These are phyloP conservation scores for Xiphophorus maculatus DNA, from an alignment of 2,113 vertebrate genomes.

Conservation along the genomic window DNA sequence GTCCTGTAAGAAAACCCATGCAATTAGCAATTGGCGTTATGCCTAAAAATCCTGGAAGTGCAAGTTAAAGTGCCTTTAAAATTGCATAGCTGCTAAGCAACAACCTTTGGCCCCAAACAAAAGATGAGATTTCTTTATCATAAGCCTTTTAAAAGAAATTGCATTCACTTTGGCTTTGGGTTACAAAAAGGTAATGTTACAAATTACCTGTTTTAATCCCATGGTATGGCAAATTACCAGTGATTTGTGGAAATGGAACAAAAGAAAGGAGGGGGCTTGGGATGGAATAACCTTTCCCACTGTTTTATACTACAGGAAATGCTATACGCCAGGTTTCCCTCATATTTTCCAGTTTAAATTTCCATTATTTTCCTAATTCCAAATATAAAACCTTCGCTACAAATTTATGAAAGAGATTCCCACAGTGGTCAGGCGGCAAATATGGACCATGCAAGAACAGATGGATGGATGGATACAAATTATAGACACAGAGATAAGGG, in stretches of 20 bases:
- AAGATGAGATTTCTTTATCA: constrained; percentile 48
- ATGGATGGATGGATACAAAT: background rate
- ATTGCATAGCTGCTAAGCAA: constrained; percentile 48
- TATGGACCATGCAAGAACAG: background rate
- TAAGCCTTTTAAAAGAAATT: background rate
- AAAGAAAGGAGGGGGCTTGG: background rate
- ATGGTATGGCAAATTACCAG: background rate
- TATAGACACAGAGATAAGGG: background rate
- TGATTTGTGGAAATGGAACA: background rate
- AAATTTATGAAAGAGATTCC: background rate
- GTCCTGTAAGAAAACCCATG: constrained; percentile 64
- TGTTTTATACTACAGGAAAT: background rate
- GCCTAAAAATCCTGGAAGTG: constrained; percentile 49
- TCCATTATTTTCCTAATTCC: background rate
- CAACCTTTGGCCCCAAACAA: constrained; percentile 21
- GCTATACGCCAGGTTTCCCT: background rate
- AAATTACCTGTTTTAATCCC: background rate
- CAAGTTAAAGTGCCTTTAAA: constrained; percentile 57
- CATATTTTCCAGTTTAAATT: background rate
- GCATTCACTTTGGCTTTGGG: background rate
- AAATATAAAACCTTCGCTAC: background rate
- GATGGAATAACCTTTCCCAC: background rate
- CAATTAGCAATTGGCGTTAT: constrained; percentile 54
- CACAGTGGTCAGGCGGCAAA: background rate
- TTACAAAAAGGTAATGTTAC: background rate